These are phyloP conservation scores for Neopipo cinnamomea DNA, from an alignment of 2,113 vertebrate genomes.

Conservation along the genomic window DNA sequence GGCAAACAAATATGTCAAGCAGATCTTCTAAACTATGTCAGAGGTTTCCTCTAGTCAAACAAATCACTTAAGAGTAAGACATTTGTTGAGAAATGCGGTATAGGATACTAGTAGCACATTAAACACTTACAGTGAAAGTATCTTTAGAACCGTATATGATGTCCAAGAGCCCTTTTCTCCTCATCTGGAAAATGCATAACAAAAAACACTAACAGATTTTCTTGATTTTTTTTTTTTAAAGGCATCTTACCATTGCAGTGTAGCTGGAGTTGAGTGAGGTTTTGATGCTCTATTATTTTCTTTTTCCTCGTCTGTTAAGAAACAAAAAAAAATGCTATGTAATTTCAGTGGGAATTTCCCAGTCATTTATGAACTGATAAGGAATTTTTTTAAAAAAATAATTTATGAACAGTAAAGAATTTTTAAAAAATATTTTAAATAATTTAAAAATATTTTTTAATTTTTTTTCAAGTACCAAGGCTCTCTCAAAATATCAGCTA, in stretches of 20 bases:
- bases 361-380: not conserved
- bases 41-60: not conserved
- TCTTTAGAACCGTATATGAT: not conserved
- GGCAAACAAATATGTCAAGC: not conserved
- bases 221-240: not conserved
- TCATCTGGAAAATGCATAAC: not conserved
- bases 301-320: conserved; percentile 93
- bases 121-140: not conserved
- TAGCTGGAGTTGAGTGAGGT: conserved; percentile 96
- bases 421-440: not conserved
- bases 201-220: not conserved
- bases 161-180: not conserved
- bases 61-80: not conserved
- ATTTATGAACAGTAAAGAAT: not conserved
- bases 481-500: not conserved
- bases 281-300: conserved; percentile 98
- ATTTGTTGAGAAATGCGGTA: not conserved
- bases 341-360: not conserved
- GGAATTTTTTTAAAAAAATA: not conserved
- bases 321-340: not conserved
- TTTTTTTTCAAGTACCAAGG: not conserved
- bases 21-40: not conserved
- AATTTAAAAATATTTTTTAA: not conserved
- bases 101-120: not conserved
- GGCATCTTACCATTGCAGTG: conserved; percentile 91